phyloP scores from a whole-genome alignment of 2,113 vertebrate species.

The Urocynchramus pylzowi region DNA sequence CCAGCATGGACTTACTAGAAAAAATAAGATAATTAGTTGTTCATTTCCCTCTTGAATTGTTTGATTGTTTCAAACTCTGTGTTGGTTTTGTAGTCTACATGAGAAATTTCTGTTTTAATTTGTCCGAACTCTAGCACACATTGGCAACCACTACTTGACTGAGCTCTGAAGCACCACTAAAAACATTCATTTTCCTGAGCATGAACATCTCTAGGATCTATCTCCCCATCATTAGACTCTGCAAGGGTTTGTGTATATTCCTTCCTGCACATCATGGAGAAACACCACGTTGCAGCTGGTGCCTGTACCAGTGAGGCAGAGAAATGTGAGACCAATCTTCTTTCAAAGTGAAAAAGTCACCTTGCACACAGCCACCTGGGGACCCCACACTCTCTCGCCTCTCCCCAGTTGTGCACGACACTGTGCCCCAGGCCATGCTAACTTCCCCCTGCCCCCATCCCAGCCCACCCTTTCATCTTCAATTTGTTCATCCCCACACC shows the following conservation, averaged over 20 bases:
- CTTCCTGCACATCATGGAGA: background rate
- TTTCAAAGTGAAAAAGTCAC: background rate
- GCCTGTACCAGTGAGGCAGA: background rate
- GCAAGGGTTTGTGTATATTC: background rate
- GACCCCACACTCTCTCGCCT: fast-evolving
- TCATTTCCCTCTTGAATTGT: background rate
- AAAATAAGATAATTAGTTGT: background rate
- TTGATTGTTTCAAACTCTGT: background rate
- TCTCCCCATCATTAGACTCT: background rate
- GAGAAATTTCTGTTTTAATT: background rate
- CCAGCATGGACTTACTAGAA: background rate
- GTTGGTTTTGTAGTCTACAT: background rate
- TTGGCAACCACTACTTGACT: background rate
- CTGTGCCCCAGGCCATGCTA: background rate
- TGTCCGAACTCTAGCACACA: background rate
- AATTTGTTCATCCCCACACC: slow-evolving; percentile 31
- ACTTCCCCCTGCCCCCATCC: background rate
- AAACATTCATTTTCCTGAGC: background rate
- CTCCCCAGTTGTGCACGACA: background rate
- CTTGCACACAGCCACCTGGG: background rate
- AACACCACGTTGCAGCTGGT: background rate
- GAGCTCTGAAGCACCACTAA: background rate
- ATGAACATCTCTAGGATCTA: background rate
- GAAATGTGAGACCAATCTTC: background rate
- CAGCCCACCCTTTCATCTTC: slow-evolving; percentile 28